Evolutionary conservation across 2,113 vertebrate genomes (phyloP), one percentile per base, ranked within the genome.

Genomic region (Muntiacus reevesi): DNA sequence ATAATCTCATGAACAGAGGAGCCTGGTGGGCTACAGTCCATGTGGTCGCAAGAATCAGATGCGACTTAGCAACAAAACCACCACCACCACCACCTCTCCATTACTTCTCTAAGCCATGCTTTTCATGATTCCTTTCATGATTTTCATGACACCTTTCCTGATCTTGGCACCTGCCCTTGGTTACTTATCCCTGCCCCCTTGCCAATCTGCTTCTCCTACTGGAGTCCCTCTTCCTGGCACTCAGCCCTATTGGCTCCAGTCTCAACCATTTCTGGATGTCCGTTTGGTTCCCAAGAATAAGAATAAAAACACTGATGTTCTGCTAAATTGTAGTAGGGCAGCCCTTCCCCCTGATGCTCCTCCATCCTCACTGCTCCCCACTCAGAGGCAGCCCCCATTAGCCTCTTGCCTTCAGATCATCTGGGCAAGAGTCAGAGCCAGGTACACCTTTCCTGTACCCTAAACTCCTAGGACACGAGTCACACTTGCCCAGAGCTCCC

Each of bases 261-360:
- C 12, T 28, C 54, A 55, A 10, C 33, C 52, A 59, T n/a, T 67
- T 86, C 50, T 71, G 14, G 87, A 50, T 47, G 14, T 9, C 19
- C 27, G 9, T 50, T 50, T 90, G 79, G 47, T n/a, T 30, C 40
- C 59, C n/a, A 83, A 17, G 50, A 64, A 52, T 12, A 55, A 59
- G 83, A 87, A 67, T 36, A 50, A 64, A 54, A 76, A 55, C 14
- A 33, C 7, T 14, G 14, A 55, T 36, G 30, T 36, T 13, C 40
- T n/a, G 67, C 14, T 67, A 21, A 85, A 15, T 2, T 36, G 47
- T 33, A 74, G n/a, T 27, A 12, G 43, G 33, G 27, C 36, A 40
- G 6, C 64, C 36, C 2, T 11, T 67, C 3, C n/a, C n/a, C 54
- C 5, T n/a, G 15, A 6, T 78, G 54, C 3, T 19, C 10, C 1